Percentiles rank a stretch among this genome's conserved stretches.
These are phyloP conservation scores for Rhadinocentrus ornatus DNA, from an alignment of 2,797 vertebrate species.

Conservation along the genomic window DNA sequence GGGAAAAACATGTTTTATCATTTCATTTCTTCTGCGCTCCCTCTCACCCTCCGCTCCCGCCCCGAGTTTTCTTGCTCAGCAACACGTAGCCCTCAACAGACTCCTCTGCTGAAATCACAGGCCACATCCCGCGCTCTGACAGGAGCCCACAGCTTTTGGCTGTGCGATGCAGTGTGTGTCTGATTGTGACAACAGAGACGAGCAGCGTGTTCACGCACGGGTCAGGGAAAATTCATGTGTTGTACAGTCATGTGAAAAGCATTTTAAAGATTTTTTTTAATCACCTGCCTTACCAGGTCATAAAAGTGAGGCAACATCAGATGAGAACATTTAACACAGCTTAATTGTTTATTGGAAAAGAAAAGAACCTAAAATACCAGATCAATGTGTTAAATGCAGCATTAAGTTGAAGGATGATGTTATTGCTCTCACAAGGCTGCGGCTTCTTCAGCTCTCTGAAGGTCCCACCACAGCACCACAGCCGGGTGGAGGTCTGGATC, in stretches of 20 bases:
- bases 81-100: slow-evolving; percentile 80
- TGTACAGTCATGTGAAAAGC: no score
- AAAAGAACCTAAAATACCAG: background rate
- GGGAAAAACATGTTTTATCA: slow-evolving; percentile 82
- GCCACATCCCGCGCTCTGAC: slow-evolving; percentile 73
- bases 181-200: slow-evolving; percentile 24
- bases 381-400: background rate
- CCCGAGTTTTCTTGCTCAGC: slow-evolving; percentile 62
- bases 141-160: slow-evolving; percentile 56
- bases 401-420: background rate
- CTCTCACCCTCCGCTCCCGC: slow-evolving; percentile 33
- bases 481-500: background rate
- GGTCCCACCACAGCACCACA: background rate
- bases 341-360: background rate
- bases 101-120: slow-evolving; percentile 75
- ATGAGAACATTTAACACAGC: background rate
- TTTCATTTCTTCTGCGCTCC: slow-evolving; percentile 77
- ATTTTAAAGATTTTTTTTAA: no score
- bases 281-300: background rate
- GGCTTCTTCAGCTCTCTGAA: background rate
- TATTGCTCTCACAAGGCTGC: background rate
- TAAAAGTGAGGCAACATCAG: background rate
- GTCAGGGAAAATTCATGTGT: background rate
- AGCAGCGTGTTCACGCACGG: slow-evolving; percentile 9
- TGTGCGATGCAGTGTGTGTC: slow-evolving; percentile 29